Percentiles rank a stretch among this genome's conserved stretches.
phyloP scores from a whole-genome alignment of 2,113 vertebrate species.

The Scolopax mira region DNA sequence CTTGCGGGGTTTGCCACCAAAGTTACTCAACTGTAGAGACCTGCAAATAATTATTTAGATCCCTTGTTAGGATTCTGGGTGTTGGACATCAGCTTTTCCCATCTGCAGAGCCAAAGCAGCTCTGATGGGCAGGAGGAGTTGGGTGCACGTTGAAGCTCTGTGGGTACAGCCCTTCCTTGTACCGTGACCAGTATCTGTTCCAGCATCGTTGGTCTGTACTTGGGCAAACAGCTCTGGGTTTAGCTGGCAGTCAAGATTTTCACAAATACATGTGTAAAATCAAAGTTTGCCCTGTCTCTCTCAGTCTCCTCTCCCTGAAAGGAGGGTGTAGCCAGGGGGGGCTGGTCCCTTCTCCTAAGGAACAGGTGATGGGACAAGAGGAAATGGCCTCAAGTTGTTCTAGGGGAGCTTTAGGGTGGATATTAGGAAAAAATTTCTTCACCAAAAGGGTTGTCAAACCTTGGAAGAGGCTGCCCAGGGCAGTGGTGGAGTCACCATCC shows the following conservation, averaged over 20 bases:
- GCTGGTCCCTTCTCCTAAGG: not conserved
- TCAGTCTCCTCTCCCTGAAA: no score
- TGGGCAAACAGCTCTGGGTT: accelerated
- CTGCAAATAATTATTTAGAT: not conserved
- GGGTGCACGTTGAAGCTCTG: not conserved
- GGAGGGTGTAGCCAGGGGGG: no score
- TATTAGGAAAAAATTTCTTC: not conserved
- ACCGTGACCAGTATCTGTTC: no score
- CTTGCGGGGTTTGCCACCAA: no score
- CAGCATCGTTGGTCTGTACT: accelerated
- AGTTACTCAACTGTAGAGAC: not conserved
- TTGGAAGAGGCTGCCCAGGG: no score
- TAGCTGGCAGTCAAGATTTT: not conserved
- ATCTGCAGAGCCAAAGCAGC: not conserved
- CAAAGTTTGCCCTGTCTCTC: not conserved
- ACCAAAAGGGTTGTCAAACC: not conserved
- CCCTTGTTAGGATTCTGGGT: no score
- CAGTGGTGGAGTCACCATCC: no score
- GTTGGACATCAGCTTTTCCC: not conserved
- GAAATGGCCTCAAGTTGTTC: not conserved
- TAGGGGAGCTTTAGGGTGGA: not conserved
- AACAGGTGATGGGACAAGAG: not conserved
- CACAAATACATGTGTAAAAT: not conserved
- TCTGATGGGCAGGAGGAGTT: not conserved
- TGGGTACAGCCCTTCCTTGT: not conserved